Evolutionary conservation across 2,888 invertebrate species (phyloP), one percentile per base, ranked within the genome.

Genomic region (Priocnemis perturbator): DNA sequence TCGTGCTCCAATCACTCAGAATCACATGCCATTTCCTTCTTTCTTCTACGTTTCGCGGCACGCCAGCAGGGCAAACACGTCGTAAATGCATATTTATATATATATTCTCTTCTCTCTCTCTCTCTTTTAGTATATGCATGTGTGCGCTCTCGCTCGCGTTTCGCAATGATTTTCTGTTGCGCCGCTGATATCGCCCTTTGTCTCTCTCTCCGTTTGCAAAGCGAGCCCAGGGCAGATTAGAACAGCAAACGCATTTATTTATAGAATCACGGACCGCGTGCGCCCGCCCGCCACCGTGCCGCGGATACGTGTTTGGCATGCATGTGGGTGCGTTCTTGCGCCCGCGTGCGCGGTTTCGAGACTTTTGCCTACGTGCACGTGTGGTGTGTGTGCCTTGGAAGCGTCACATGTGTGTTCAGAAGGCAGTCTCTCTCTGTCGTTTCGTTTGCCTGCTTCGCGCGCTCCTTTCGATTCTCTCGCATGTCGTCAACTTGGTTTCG

Each of bases 181-280:
- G 26, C 26, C 50, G 60, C 67, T 55, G 78, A 81, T 81, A 79
- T 73, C 79, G 74, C 69, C 81, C 80, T 81, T 81, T 81, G 81
- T 77, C 74, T 70, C 74, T 30, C 64, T 52, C 37, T 3, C 7
- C 37, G 37, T 37, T 37, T 37, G 67, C 58, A 64, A 68, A 69
- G 70, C 81, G 56, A 69, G 66, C 61, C 71, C 69, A 79, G 73
- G 76, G 61, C 74, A 76, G 85, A 82, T 84, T 81, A 81, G 78
- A 83, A 77, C 78, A 76, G 76, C 75, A 71, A 75, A 74, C 70
- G 75, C 73, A 70, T 77, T 82, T 85, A 85, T 85, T 85, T 83
- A 83, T 85, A 85, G 85, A 82, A 71, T 48, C 67, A 63, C 60
- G 61, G 48, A 60, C 19, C 66, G 70, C 70, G 70, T 64, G 73